Percentiles rank a stretch among this genome's conserved stretches.
Evolutionary conservation across 2,888 invertebrate species (phyloP).

Genomic region (Xylota segnis): DNA sequence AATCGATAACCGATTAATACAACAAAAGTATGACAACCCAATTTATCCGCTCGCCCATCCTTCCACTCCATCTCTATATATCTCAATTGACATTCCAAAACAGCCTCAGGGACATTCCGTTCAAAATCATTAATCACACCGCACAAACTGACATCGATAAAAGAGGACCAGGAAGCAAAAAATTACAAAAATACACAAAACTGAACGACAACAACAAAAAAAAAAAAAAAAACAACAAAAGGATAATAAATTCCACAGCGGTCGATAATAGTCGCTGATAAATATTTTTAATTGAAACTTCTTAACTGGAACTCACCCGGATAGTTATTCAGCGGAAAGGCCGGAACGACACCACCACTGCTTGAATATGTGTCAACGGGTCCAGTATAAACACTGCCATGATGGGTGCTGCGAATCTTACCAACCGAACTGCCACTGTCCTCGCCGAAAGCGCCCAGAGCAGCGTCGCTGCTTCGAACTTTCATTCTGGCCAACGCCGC

Average conservation of each 20-base stretch:
- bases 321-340: conserved; percentile 58
- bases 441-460: neutral
- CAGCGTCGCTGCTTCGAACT: conserved; percentile 34
- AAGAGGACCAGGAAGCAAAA: conserved; percentile 39
- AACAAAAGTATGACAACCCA: conserved; percentile 60
- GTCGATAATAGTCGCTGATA: conserved; percentile 55
- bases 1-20: conserved; percentile 68
- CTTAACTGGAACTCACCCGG: conserved; percentile 65
- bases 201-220: neutral
- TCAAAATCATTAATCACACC: conserved; percentile 68
- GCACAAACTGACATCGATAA: conserved; percentile 52
- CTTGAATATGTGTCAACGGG: conserved; percentile 39
- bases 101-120: conserved; percentile 43
- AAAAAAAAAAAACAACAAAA: conserved; percentile 19
- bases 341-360: conserved; percentile 42
- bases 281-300: conserved; percentile 72
- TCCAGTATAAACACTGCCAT: neutral
- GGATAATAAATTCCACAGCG: conserved; percentile 54
- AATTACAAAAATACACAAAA: conserved; percentile 48
- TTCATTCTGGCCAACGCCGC: conserved; percentile 27
- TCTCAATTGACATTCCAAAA: conserved; percentile 30
- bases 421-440: neutral
- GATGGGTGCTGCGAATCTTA: neutral
- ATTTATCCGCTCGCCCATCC: conserved; percentile 30
- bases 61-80: neutral